A percentile compares a stretch with the other conserved stretches of the same genome.
These are phyloP conservation scores for Platyscapa corneri DNA, from an alignment of 1,140 invertebrate species.

Conservation along the genomic window DNA sequence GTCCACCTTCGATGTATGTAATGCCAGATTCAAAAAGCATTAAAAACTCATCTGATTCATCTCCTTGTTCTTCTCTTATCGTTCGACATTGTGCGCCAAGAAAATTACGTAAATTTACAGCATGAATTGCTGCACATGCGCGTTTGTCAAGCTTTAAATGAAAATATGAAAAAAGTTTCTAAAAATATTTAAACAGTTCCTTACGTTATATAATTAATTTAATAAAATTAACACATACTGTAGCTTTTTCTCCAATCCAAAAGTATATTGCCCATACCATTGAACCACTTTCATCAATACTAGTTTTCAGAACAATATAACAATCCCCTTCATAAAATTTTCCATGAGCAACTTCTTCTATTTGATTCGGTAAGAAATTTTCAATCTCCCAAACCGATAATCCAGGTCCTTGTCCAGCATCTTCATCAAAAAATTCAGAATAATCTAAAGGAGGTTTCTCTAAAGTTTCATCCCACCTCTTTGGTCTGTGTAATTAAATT, in stretches of 20 bases:
- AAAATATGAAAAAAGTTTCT: not conserved
- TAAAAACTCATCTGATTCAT: constrained; percentile 97
- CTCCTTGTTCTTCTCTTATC: constrained; percentile 96
- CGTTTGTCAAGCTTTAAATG: constrained; percentile 91
- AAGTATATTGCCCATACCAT: constrained; percentile 98
- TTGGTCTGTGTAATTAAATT: constrained; percentile 77
- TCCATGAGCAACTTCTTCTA: constrained; percentile 93
- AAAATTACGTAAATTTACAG: constrained; percentile 97
- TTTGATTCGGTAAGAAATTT: constrained; percentile 97
- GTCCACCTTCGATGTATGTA: constrained; percentile 97
- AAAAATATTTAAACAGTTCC: not conserved
- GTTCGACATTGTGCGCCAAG: constrained; percentile 97
- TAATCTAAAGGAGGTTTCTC: constrained; percentile 98
- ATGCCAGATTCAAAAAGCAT: constrained; percentile 93
- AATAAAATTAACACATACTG: constrained; percentile 76
- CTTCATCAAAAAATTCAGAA: constrained; percentile 98
- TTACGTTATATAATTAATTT: not conserved
- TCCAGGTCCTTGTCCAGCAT: constrained; percentile 93
- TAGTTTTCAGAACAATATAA: constrained; percentile 97
- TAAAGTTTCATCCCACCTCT: constrained; percentile 94
- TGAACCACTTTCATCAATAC: constrained; percentile 88
- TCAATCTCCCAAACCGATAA: constrained; percentile 98
- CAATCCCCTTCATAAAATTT: constrained; percentile 99
- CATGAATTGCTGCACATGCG: constrained; percentile 99
- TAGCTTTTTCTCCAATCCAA: constrained; percentile 98